Evolutionary conservation across 1,140 invertebrate genomes (phyloP), one percentile per base, ranked within the genome.

Genomic region (Drosophila arizonae): DNA sequence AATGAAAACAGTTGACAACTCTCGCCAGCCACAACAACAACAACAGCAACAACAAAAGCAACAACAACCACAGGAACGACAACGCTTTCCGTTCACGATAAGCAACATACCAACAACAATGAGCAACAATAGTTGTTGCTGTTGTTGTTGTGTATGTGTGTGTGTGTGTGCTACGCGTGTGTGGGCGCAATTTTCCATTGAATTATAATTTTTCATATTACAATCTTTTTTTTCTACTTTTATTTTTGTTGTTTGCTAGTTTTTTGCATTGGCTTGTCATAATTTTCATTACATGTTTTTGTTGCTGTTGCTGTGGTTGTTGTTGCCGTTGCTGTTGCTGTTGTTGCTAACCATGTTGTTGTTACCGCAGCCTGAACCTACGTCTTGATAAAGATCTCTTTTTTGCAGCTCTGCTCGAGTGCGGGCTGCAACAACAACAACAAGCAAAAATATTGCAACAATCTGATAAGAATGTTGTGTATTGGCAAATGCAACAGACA

Each of bases 121-220:
- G 43, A 66, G 50, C 64, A 70, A 78, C 71, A 81, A 78, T 81
- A 69, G 73, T 72, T 76, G 63, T 54, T 66, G 52, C 52, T 43
- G 41, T 15, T 43, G 41, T 43, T 43, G 41, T 15, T 21, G 36
- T 36, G 55, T 41, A 1, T 17, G 17, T 17, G 55, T 60, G 56
- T 72, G 46, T 39, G 46, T 72, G 63, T 57, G 68, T 26, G 51
- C 36, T 69, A 82, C 73, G 73, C 79, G 76, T 87, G 84, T 88
- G 84, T 88, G 87, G 87, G 87, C 87, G 87, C 87, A 85, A 89
- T 88, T 90, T 90, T 87, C 86, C 87, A 90, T 86, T 90, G 87
- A 90, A 90, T 87, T 90, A 90, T 79, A 82, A 82, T 79, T 90
- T 86, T 73, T 74, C 64, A 63, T 79, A 74, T 77, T 75, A 80